A percentile compares a stretch with the other conserved stretches of the same genome.
Evolutionary conservation across 2,888 invertebrate species (phyloP).

Genomic region (Sarcophaga carnaria): DNA sequence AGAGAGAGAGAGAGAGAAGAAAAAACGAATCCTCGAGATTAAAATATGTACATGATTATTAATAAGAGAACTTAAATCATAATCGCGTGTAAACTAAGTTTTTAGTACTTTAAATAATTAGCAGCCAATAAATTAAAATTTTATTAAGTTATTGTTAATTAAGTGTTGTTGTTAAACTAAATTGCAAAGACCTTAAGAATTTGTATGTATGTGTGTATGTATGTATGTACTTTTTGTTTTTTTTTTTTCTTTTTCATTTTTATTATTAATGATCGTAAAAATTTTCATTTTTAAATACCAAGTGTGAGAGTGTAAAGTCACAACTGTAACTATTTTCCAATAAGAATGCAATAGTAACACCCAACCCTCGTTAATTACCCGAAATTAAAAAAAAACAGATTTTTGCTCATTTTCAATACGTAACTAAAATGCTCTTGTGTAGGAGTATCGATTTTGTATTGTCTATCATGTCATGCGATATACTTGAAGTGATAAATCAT

Average conservation of each 20-base stretch:
- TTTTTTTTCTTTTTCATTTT: too few species aligned
- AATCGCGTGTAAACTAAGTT: constrained; percentile 58
- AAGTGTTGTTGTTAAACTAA: constrained; percentile 47
- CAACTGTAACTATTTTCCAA: neutral
- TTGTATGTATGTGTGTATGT: neutral
- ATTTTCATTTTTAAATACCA: neutral
- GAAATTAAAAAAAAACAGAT: neutral
- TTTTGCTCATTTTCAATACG: neutral
- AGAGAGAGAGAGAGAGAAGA: neutral
- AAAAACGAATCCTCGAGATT: constrained; percentile 34
- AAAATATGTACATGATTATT: constrained; percentile 25
- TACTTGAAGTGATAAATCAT: constrained; percentile 52
- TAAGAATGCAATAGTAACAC: neutral
- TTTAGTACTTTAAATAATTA: constrained; percentile 44
- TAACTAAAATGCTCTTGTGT: neutral
- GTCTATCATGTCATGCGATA: constrained; percentile 30
- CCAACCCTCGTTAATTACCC: neutral
- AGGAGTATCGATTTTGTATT: neutral
- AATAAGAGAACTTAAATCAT: constrained; percentile 16
- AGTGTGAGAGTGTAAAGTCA: constrained; percentile 30
- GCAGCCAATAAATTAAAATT: constrained; percentile 54
- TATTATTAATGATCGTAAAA: too few species aligned
- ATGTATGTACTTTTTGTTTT: neutral
- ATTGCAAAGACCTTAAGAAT: constrained; percentile 49
- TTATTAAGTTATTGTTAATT: constrained; percentile 61